These are phyloP conservation scores for Heliothis subflexa DNA, from an alignment of 1,140 invertebrate species.

Conservation along the genomic window DNA sequence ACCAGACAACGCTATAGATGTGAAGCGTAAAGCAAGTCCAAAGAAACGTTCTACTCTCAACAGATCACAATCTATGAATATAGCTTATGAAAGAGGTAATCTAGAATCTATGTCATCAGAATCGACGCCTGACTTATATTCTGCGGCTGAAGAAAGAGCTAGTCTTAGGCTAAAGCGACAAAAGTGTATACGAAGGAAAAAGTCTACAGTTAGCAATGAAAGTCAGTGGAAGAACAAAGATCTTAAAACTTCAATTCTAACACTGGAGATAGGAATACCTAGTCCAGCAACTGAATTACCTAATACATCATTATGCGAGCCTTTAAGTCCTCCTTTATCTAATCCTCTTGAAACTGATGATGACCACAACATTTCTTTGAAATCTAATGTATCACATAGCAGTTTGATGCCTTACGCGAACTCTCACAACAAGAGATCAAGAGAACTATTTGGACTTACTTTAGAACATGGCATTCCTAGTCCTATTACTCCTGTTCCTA, in stretches of 20 bases:
- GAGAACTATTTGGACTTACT: constrained; percentile 76
- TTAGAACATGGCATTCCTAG: constrained; percentile 81
- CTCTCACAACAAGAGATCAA: constrained; percentile 66
- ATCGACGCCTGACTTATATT: constrained; percentile 77
- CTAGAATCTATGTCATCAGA: constrained; percentile 69
- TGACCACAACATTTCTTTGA: constrained; percentile 61
- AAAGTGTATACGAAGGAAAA: constrained; percentile 80
- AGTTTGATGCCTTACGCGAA: constrained; percentile 68
- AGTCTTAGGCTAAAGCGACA: constrained; percentile 75
- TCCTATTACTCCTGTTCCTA: constrained; percentile 76
- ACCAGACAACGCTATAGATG: constrained; percentile 65
- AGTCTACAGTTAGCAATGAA: constrained; percentile 78
- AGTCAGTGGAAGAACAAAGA: constrained; percentile 70
- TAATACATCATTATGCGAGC: constrained; percentile 70
- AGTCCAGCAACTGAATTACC: constrained; percentile 70
- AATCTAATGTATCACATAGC: constrained; percentile 76
- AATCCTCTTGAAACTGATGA: constrained; percentile 51
- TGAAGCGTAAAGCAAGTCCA: constrained; percentile 52
- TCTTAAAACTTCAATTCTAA: constrained; percentile 67
- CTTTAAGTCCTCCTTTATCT: constrained; percentile 54
- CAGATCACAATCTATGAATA: constrained; percentile 77
- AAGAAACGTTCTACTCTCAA: constrained; percentile 56
- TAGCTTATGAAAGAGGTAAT: constrained; percentile 58
- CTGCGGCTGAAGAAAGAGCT: constrained; percentile 54
- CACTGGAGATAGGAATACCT: constrained; percentile 76